Percentiles rank a stretch among this genome's conserved stretches.
Conservation (phyloP, 2,797 vertebrate genomes). For the Nyctibius grandis region DNA sequence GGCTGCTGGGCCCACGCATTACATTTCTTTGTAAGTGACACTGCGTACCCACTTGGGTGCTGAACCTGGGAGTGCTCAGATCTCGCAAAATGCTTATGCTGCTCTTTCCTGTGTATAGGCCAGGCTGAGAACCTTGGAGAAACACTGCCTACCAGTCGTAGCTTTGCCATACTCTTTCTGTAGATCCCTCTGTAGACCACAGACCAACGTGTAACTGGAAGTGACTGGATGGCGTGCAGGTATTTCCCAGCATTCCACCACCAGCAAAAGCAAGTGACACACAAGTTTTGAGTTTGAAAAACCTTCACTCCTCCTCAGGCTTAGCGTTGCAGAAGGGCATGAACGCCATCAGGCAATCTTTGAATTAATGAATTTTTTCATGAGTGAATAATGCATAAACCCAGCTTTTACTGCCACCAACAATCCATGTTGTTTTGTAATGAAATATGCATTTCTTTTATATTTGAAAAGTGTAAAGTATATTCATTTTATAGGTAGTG, state of each 20-base stretch:
- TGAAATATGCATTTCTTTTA: conserved; percentile 48
- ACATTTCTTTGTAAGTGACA: neutral
- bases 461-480: neutral
- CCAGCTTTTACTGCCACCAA: neutral
- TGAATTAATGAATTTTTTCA: neutral
- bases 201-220: neutral
- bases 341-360: neutral
- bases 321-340: neutral
- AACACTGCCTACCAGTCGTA: neutral
- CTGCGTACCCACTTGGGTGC: rapidly evolving
- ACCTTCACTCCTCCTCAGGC: neutral
- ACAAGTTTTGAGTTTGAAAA: neutral
- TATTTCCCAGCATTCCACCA: neutral
- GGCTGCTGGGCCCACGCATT: rapidly evolving
- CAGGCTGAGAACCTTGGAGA: neutral
- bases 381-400: conserved; percentile 43
- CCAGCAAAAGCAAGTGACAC: neutral
- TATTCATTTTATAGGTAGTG: neutral
- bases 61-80: neutral
- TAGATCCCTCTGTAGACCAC: neutral
- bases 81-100: neutral
- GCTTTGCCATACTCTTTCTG: neutral
- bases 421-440: neutral
- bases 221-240: neutral
- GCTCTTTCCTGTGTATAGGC: rapidly evolving